Evolutionary conservation across 2,797 vertebrate genomes (phyloP).

Genomic region (Lates japonicus): DNA sequence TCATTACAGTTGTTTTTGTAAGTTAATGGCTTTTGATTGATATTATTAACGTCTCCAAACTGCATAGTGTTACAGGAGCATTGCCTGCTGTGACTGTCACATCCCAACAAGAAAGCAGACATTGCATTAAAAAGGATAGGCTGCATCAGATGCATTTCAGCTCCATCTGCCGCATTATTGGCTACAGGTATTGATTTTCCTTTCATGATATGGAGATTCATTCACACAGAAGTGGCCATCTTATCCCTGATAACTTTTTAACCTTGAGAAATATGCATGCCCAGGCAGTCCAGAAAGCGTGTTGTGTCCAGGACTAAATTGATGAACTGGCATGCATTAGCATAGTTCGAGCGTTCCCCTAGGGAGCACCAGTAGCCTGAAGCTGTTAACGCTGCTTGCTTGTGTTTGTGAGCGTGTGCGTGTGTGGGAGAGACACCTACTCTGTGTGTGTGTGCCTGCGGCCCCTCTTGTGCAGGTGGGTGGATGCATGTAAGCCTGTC

Average conservation of each 20-base stretch:
- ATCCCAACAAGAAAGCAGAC: constrained; percentile 45
- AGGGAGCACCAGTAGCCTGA: constrained; percentile 67
- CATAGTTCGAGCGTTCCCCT: constrained; percentile 76
- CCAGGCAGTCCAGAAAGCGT: constrained; percentile 60
- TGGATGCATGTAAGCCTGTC: constrained; percentile 82
- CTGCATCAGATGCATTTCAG: constrained; percentile 64
- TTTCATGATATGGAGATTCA: constrained; percentile 81
- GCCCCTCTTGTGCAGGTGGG: constrained; percentile 75
- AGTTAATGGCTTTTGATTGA: constrained; percentile 34
- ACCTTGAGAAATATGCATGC: constrained; percentile 82
- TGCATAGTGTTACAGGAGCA: not conserved
- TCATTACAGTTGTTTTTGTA: constrained; percentile 30
- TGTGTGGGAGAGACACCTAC: constrained; percentile 54
- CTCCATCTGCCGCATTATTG: constrained; percentile 72
- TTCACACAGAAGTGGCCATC: constrained; percentile 66
- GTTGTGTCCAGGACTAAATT: constrained; percentile 72
- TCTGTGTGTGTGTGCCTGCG: constrained; percentile 48
- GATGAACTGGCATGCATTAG: constrained; percentile 84
- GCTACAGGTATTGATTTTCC: constrained; percentile 75
- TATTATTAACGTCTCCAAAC: constrained; percentile 17
- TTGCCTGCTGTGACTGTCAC: constrained; percentile 24
- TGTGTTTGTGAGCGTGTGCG: constrained; percentile 39
- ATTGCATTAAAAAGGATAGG: constrained; percentile 45
- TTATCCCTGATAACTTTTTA: constrained; percentile 74
- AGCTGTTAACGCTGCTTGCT: constrained; percentile 53